Base-by-base conservation (phyloP, 1,140 invertebrate species). In the Drosophila pseudoananassae region DNA sequence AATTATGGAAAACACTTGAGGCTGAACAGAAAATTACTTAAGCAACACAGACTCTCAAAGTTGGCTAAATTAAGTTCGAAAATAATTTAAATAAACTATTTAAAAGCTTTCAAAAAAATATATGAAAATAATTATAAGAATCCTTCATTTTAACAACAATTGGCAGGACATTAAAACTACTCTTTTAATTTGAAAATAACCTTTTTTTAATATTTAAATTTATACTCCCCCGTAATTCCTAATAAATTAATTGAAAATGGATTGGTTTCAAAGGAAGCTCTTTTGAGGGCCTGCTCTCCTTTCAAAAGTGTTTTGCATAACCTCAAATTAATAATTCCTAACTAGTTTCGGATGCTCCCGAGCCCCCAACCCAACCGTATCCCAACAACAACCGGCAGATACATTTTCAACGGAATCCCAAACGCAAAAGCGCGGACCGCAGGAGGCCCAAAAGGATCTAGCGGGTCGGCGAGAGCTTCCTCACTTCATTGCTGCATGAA, bases 401-500 rank as follows among this genome's bases (percentile, higher is more conserved):
- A 66, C 46, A 66, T 64, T 64, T 66, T 64, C 29, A 17, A 45
- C 36, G 58, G 58, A 51, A 66, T 66, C 46, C 61, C 58, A 69
- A 69, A 49, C 20, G 47, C 31, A 57, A 47, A 46, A 70, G n/a
- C 29, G 70, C 43, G 45, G 57, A 51, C 58, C 59, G 36, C 58
- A 52, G 40, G 29, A 59, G 38, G 55, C 40, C 40, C 50, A 71
- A 25, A 31, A 55, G 38, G 31, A 29, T 14, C 25, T 55, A 57
- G 53, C 50, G 38, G 31, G 20, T 12, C 25, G 58, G 54, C 47
- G 61, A 46, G 58, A 73, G 71, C 75, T 85, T 78, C 75, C 81
- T 73, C 81, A 90, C 81, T 90, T 90, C 81, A 87, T 87, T 85
- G 88, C 76, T 77, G 76, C 88, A 87, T 90, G 79, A 90, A 90